Conservation (phyloP, 2,113 vertebrate genomes). For the Suncus etruscus region DNA sequence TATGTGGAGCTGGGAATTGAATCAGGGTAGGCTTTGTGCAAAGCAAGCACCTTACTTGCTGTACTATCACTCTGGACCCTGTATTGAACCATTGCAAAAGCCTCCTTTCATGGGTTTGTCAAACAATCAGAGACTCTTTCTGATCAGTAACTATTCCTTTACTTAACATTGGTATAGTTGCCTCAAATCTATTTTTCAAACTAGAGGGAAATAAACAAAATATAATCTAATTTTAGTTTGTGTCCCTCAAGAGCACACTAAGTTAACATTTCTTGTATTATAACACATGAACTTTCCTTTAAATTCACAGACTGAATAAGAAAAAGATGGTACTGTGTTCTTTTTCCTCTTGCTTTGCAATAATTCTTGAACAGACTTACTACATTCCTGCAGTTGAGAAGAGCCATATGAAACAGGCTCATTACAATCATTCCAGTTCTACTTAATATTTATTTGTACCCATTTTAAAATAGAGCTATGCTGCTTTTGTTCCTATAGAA, state of each 20-base stretch:
- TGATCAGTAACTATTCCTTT: constrained; percentile 3
- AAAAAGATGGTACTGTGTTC: constrained; percentile 22
- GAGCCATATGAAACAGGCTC: constrained; percentile 58
- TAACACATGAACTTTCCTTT: constrained; percentile 69
- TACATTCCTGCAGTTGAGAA: constrained; percentile 56
- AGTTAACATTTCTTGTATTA: constrained; percentile 67
- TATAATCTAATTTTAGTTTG: constrained; percentile 38
- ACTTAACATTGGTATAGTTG: constrained; percentile 44
- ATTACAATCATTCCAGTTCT: constrained; percentile 65
- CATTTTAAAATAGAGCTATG: constrained; percentile 68
- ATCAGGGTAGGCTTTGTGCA: too few species aligned
- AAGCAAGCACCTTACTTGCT: too few species aligned
- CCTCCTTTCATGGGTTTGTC: not conserved
- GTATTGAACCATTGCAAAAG: constrained; percentile 31
- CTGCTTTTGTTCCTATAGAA: constrained; percentile 82
- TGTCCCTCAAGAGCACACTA: constrained; percentile 52
- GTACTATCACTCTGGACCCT: not conserved
- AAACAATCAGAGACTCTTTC: constrained; percentile 52
- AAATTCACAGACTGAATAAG: constrained; percentile 65
- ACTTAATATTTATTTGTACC: constrained; percentile 56
- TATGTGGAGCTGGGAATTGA: too few species aligned
- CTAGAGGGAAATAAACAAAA: constrained; percentile 59
- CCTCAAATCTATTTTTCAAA: constrained; percentile 52
- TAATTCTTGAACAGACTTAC: constrained; percentile 60
- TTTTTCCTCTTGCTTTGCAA: constrained; percentile 66